Evolutionary conservation across 2,113 vertebrate species (phyloP).

Genomic region (Quiscalus mexicanus): DNA sequence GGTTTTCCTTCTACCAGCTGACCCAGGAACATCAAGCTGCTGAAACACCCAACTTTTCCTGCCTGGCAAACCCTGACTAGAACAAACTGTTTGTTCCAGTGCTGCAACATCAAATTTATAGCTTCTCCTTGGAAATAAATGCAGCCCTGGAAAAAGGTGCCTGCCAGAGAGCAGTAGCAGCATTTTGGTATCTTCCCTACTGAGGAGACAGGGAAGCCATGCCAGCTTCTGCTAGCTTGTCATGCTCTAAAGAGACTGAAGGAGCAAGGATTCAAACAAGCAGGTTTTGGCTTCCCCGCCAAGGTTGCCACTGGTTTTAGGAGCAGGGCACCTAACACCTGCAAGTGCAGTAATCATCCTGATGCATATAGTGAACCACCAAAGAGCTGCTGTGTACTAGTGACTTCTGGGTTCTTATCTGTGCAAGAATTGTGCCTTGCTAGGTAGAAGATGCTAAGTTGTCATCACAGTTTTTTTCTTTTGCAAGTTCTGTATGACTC

Average conservation of each 20-base stretch:
- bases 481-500: not conserved
- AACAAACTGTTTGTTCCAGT: not conserved
- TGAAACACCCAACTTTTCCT: not conserved
- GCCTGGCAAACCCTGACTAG: not conserved
- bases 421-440: not conserved
- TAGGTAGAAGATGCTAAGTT: not conserved
- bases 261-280: not conserved
- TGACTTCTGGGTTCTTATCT: not conserved
- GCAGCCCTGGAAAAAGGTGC: not conserved
- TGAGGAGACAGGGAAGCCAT: not conserved
- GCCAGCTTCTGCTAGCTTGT: not conserved
- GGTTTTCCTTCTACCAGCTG: not conserved
- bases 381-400: not conserved
- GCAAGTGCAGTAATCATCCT: not conserved
- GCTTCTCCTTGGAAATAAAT: not conserved
- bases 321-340: not conserved
- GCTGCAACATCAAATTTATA: not conserved
- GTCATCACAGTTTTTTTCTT: not conserved
- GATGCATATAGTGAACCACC: too few relatives aligned
- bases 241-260: not conserved
- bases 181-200: not conserved
- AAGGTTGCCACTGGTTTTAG: not conserved
- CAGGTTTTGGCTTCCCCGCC: not conserved
- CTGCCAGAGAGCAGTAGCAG: not conserved
- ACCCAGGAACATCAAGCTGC: not conserved